Base-by-base conservation (phyloP, 2,797 vertebrate species). In the Halcyon chelicuti region DNA sequence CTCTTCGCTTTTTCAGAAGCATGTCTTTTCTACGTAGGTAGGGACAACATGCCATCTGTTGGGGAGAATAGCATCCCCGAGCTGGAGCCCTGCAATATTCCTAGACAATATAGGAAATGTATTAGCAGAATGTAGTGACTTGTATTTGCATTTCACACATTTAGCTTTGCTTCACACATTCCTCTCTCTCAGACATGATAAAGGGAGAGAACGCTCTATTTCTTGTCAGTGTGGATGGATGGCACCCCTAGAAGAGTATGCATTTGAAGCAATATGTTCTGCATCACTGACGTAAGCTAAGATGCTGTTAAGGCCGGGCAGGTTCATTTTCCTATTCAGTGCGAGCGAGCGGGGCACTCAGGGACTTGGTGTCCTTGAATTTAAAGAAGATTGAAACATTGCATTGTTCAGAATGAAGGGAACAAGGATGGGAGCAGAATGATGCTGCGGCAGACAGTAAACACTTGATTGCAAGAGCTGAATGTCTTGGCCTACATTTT, bases 201-300 rank as follows among this genome's bases (percentile, higher is more conserved):
- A 81, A 90, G 92, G 94, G 94, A 95, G 88, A 54, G 85, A 91
- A 70, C 9, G 19, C 91, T 96, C 65, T 85, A 49, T 93, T 96
- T 96, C 86, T 76, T 46, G 88, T 97, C 97, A 89, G 87, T 5
- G 35, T 72, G 93, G 95, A 94, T 95, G 88, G 95, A 93, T 91
- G 93, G 95, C 93, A 68, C 91, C 94, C 89, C 95, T 78, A 63
- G 91, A 90, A 89, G 92, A 71, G 79, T 51, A 40, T 92, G 93
- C 93, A 51, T 94, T 77, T 80, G 75, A 58, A 92, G 86, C 44
- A 96, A 86, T 97, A 91, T 94, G 90, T 96, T 97, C 92, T 92
- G 86, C 84, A 88, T 94, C 93, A 90, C 85, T 93, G 94, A 97
- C 65, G 77, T 82, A 70, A 94, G 91, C 87, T 47, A 66, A 91